phyloP scores from a whole-genome alignment of 2,797 vertebrate genomes.

The Spatula clypeata region DNA sequence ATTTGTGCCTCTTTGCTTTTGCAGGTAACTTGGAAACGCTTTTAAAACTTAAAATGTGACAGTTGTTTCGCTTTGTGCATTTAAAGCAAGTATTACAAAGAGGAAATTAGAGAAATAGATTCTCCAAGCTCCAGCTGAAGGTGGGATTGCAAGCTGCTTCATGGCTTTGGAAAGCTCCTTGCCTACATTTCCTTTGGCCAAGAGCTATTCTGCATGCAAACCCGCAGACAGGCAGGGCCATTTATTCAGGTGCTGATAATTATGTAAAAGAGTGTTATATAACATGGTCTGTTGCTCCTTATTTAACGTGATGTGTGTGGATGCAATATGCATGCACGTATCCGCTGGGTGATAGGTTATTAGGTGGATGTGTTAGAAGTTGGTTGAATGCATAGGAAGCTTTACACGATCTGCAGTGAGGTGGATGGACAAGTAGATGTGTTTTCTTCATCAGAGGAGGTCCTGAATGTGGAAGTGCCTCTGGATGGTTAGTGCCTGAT shows the following conservation, averaged over 20 bases:
- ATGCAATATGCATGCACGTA: accelerated
- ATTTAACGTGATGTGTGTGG: neutral
- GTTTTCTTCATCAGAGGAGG: accelerated
- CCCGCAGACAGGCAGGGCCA: neutral
- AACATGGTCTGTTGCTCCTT: neutral
- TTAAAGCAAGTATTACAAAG: neutral
- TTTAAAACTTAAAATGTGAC: neutral
- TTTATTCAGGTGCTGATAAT: neutral
- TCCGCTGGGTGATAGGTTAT: neutral
- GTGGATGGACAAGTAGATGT: neutral
- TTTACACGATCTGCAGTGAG: neutral
- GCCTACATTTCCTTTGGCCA: neutral
- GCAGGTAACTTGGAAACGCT: neutral
- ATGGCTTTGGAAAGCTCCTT: neutral
- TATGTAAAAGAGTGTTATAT: neutral
- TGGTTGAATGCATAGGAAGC: neutral
- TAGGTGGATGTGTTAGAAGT: neutral
- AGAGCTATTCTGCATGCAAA: neutral
- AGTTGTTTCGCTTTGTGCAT: neutral
- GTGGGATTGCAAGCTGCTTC: neutral
- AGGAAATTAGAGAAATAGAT: neutral
- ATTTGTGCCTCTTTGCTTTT: conserved; percentile 1
- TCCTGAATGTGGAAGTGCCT: neutral
- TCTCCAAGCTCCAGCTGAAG: neutral
- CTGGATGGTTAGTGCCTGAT: neutral